Percentiles rank a stretch among this genome's conserved stretches.
Evolutionary conservation across 2,113 vertebrate genomes (phyloP).

Genomic region (Lagenorhynchus albirostris): DNA sequence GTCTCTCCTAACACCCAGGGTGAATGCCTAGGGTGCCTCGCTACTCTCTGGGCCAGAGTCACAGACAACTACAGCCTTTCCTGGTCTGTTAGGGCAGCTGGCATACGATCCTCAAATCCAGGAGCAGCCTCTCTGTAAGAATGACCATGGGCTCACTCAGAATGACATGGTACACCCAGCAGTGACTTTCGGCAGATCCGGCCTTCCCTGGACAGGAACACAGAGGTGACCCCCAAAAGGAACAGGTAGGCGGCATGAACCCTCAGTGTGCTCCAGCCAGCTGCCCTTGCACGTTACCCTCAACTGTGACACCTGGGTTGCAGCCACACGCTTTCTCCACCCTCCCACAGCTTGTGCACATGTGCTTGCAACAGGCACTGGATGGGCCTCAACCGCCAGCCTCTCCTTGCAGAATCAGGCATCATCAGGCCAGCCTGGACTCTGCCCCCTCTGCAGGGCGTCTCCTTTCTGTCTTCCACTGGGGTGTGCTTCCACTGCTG

Average conservation of each 20-base stretch:
- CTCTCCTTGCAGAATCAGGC: not conserved
- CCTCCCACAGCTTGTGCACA: rapidly evolving
- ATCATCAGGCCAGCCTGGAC: not conserved
- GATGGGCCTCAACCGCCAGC: not conserved
- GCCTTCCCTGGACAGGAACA: not conserved
- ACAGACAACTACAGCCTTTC: no score
- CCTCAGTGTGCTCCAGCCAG: not conserved
- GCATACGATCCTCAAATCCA: rapidly evolving
- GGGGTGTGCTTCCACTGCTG: not conserved
- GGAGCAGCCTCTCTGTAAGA: no score
- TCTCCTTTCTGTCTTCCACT: not conserved
- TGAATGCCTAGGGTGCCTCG: rapidly evolving
- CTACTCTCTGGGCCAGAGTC: not conserved
- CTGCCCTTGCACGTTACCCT: not conserved
- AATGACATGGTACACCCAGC: rapidly evolving
- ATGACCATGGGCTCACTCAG: rapidly evolving
- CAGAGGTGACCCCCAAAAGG: not conserved
- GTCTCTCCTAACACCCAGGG: not conserved
- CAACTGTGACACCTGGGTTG: not conserved
- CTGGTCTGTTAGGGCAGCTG: rapidly evolving
- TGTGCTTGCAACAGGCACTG: not conserved
- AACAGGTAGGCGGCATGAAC: rapidly evolving
- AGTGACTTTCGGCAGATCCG: rapidly evolving
- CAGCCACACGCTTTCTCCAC: not conserved
- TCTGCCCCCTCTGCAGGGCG: rapidly evolving